These are phyloP conservation scores for Numida meleagris DNA, from an alignment of 2,113 vertebrate species.

Conservation along the genomic window DNA sequence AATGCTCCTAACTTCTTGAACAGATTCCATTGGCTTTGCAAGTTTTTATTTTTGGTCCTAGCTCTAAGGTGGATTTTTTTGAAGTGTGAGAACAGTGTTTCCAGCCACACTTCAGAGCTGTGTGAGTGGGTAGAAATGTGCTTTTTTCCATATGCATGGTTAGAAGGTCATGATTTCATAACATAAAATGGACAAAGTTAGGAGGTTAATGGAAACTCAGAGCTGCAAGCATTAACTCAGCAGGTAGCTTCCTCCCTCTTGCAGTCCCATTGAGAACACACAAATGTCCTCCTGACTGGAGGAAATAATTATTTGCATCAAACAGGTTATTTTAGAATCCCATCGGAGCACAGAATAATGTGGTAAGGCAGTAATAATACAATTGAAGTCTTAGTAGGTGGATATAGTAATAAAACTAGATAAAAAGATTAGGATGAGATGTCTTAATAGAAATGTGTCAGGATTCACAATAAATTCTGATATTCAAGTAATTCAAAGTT, in stretches of 20 bases:
- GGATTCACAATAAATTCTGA: not conserved
- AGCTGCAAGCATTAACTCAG: constrained; percentile 40
- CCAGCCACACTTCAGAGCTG: not conserved
- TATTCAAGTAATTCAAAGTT: not conserved
- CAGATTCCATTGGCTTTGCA: not conserved
- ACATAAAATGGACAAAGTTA: not conserved
- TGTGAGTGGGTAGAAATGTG: not conserved
- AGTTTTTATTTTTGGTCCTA: not conserved
- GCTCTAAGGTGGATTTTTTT: not conserved
- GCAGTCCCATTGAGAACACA: not conserved
- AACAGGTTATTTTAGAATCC: constrained; percentile 21
- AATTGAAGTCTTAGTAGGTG: not conserved
- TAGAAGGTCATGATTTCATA: constrained; percentile 32
- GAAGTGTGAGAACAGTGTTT: not conserved
- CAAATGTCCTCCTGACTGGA: not conserved
- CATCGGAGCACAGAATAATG: not conserved
- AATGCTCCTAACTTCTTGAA: constrained; percentile 3
- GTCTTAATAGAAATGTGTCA: not conserved
- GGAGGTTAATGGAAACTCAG: constrained; percentile 35
- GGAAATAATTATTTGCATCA: constrained; percentile 33
- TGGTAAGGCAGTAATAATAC: not conserved
- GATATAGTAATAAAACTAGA: not conserved
- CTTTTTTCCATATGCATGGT: not conserved
- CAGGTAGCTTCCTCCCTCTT: constrained; percentile 38
- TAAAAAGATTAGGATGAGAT: not conserved